These are phyloP conservation scores for Aepyceros melampus DNA, from an alignment of 2,113 vertebrate species.

Conservation along the genomic window DNA sequence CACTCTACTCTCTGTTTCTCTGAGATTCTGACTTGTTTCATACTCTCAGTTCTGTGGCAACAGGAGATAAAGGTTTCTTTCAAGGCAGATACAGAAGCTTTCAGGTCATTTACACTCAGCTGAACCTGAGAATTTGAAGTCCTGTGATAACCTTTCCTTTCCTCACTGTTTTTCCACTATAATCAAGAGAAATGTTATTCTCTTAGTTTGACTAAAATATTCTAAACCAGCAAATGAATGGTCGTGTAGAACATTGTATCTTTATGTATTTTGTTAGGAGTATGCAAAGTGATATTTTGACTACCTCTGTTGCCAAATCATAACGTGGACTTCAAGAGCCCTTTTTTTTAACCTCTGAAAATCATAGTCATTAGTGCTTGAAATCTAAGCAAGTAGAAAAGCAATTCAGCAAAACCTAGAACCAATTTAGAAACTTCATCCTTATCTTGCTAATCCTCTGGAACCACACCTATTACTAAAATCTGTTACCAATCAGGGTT, in stretches of 20 bases:
- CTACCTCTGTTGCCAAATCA: background rate
- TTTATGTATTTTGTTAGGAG: background rate
- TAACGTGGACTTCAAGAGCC: background rate
- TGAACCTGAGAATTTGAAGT: background rate
- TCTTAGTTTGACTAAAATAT: background rate
- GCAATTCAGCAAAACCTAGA: background rate
- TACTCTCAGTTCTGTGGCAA: background rate
- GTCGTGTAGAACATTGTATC: background rate
- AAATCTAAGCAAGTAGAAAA: background rate
- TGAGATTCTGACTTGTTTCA: background rate
- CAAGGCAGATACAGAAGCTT: background rate
- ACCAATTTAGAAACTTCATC: background rate
- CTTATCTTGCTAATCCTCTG: background rate
- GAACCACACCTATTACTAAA: background rate
- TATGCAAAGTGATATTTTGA: background rate
- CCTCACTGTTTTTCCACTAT: background rate
- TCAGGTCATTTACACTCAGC: background rate
- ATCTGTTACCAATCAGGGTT: background rate
- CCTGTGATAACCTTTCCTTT: background rate
- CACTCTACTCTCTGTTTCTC: background rate
- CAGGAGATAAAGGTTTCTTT: background rate
- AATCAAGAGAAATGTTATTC: background rate
- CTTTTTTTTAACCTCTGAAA: background rate
- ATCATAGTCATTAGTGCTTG: background rate
- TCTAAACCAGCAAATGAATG: background rate